phyloP scores from a whole-genome alignment of 2,888 invertebrate genomes.

The Harmothoe impar region DNA sequence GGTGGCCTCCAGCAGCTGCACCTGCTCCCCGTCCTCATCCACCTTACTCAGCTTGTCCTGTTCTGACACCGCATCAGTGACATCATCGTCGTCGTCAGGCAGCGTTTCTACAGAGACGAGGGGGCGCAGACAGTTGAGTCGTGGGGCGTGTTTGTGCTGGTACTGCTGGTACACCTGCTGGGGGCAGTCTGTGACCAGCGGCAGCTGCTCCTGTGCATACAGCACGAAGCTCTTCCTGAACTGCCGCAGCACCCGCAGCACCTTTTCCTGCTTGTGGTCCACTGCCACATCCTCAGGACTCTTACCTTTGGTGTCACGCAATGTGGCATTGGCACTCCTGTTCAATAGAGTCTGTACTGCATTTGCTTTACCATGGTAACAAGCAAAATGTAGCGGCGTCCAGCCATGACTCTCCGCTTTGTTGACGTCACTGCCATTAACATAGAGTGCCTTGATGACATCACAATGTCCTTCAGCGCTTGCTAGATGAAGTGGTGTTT shows the following conservation, averaged over 20 bases:
- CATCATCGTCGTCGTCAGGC: not conserved
- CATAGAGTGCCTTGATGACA: conserved; percentile 26
- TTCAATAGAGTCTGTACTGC: conserved; percentile 30
- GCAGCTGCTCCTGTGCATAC: conserved; percentile 26
- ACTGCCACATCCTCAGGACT: conserved; percentile 23
- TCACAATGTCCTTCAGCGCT: not conserved
- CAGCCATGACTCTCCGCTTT: not conserved
- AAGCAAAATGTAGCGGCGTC: conserved; percentile 42
- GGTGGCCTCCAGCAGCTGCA: not conserved
- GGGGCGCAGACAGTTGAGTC: conserved; percentile 17
- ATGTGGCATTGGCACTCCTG: not conserved
- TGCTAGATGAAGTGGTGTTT: conserved; percentile 30
- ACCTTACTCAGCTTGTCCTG: not conserved
- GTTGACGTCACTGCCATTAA: conserved; percentile 33
- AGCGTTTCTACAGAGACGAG: not conserved
- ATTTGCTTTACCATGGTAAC: conserved; percentile 19
- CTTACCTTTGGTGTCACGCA: not conserved
- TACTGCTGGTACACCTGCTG: not conserved
- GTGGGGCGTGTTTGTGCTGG: not conserved
- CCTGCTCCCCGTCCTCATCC: not conserved
- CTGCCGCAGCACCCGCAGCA: not conserved
- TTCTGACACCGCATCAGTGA: not conserved
- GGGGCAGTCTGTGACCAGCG: not conserved
- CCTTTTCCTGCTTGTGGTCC: not conserved
- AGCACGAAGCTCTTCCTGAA: not conserved